Percentiles rank a stretch among this genome's conserved stretches.
phyloP scores from a whole-genome alignment of 2,888 invertebrate genomes.

The Tachina grossa region DNA sequence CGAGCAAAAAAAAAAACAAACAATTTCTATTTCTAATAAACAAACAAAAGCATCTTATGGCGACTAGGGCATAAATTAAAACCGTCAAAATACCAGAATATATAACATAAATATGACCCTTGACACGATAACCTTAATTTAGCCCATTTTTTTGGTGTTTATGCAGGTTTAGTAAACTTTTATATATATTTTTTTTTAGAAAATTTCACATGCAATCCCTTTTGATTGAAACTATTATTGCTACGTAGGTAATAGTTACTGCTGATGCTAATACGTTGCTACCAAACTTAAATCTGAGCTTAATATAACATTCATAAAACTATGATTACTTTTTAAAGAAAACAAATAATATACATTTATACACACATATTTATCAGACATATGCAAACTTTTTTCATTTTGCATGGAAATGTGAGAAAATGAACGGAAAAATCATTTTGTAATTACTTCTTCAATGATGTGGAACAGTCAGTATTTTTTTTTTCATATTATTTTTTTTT shows the following conservation, averaged over 20 bases:
- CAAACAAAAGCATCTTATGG: not conserved
- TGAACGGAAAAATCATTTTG: constrained; percentile 63
- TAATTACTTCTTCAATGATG: constrained; percentile 78
- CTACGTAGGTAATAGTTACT: constrained; percentile 15
- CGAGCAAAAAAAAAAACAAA: too few species aligned
- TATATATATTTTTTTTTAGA: not conserved
- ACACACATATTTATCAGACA: not conserved
- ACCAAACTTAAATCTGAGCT: constrained; percentile 47
- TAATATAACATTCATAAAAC: constrained; percentile 65
- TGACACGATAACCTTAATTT: too few species aligned
- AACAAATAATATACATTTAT: constrained; percentile 41
- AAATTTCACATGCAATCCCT: not conserved
- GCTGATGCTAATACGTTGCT: not conserved
- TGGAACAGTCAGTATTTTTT: constrained; percentile 73
- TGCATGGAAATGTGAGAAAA: constrained; percentile 5
- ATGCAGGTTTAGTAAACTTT: too few species aligned
- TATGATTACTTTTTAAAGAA: constrained; percentile 70
- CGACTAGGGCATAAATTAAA: not conserved
- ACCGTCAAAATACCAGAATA: too few species aligned
- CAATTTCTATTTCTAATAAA: too few species aligned
- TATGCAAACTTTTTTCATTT: constrained; percentile 6
- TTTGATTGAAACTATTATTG: constrained; percentile 38
- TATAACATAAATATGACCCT: too few species aligned
- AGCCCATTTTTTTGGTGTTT: too few species aligned
- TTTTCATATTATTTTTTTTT: constrained; percentile 44